A percentile compares a stretch with the other conserved stretches of the same genome.
Evolutionary conservation across 2,888 invertebrate genomes (phyloP).

Genomic region (Drosophila rellima): DNA sequence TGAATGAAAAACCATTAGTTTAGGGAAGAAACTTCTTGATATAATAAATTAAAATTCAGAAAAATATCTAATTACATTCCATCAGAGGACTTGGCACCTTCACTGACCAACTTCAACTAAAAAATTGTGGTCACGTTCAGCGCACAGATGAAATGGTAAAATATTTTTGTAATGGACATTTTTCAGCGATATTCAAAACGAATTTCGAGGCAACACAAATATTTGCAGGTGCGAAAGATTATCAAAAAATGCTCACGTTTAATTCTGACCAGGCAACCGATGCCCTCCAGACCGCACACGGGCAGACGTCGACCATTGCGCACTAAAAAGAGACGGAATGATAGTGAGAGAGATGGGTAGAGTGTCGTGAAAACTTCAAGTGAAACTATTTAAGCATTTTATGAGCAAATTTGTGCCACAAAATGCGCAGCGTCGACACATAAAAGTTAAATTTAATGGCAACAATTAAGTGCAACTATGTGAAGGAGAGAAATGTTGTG

Average conservation of each 20-base stretch:
- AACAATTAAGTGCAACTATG: constrained; percentile 78
- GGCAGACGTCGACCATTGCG: constrained; percentile 82
- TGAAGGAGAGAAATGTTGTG: constrained; percentile 22
- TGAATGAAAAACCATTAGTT: neutral
- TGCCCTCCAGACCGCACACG: constrained; percentile 88
- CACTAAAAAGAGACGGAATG: constrained; percentile 62
- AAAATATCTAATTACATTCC: constrained; percentile 8
- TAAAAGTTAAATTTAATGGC: constrained; percentile 72
- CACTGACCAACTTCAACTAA: constrained; percentile 21
- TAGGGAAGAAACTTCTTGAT: too few species aligned
- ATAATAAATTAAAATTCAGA: neutral
- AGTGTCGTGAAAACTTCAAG: constrained; percentile 54
- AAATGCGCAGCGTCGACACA: constrained; percentile 49
- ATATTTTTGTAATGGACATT: constrained; percentile 51
- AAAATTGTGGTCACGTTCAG: constrained; percentile 63
- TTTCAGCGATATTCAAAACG: constrained; percentile 38
- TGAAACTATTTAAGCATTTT: constrained; percentile 70
- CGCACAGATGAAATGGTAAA: constrained; percentile 22
- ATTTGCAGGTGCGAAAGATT: constrained; percentile 61
- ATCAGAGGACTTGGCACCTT: neutral
- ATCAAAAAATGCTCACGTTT: constrained; percentile 86
- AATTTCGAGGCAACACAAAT: constrained; percentile 62
- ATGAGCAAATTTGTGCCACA: constrained; percentile 54
- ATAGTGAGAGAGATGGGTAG: constrained; percentile 1
- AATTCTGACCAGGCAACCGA: constrained; percentile 88